Base-by-base conservation (phyloP, 2,888 invertebrate species). In the Drosophila barbarae region DNA sequence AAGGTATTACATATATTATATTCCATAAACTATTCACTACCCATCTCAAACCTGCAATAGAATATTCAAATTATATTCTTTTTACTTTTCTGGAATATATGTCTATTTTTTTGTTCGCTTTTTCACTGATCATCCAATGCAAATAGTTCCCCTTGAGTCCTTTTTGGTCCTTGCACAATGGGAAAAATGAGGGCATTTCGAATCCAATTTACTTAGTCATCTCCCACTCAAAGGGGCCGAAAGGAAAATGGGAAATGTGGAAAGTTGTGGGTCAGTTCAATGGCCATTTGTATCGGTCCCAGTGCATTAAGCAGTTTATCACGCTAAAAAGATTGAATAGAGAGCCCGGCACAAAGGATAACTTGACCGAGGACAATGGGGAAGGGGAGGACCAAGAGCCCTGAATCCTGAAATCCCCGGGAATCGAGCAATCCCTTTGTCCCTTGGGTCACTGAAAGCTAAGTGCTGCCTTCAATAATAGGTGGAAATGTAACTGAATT, bases 231-330 rank as follows among this genome's bases (percentile, higher is more conserved):
- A 68, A 56, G 10, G 15, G 41, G 18, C n/a, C n/a, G 10, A 15
- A 10, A 1, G 44, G 21, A 12, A 21, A 32, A 30, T 3, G 38
- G 34, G 23, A 2, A 41, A 35, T 12, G 34, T 12, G 49, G 41
- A 21, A 21, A 18, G n/a, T 64, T 34, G 15, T n/a, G 61, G 61
- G 61, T 61, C 61, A 51, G 61, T 64, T 61, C 61, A 61, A 61
- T 64, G 65, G 63, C 49, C 49, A 65, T 66, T 65, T 47, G n/a
- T 49, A 38, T 52, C 59, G 51, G 38, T 52, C 15, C 41, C 71
- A 65, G 56, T 68, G 59, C 83, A 82, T 79, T 79, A 84, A 74
- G 72, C 69, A 74, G 72, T 74, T 79, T 82, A 79, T 82, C 83
- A 76, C 56, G 85, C 77, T 84, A 72, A 79, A 57, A 82, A 71